Base-by-base conservation (phyloP, 2,888 invertebrate species). In the Andrena camellia region DNA sequence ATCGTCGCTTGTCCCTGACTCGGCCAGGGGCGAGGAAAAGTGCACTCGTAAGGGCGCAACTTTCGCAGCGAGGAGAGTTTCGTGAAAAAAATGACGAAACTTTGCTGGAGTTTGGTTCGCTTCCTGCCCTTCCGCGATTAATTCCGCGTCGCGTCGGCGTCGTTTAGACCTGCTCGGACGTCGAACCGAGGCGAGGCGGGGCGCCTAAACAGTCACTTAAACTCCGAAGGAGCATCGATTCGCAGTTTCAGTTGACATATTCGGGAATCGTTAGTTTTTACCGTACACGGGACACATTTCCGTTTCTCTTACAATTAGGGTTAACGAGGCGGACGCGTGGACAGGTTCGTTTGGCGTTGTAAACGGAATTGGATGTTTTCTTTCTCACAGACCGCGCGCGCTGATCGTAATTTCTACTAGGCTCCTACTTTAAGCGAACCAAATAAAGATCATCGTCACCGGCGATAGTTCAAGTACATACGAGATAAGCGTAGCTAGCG, bases 361-460 rank as follows among this genome's bases (percentile, higher is more conserved):
- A 35, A 52, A 68, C 20, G 31, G 50, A 77, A 73, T 75, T 66
- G 62, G 73, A 80, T 87, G 85, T 79, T 88, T 90, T 88, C 87
- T 23, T 90, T 82, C 84, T 83, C 80, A 82, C 64, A 35, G 5
- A 26, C n/a, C 31, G 26, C 26, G 63, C n/a, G 64, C 78, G 67
- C 80, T 68, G 62, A 67, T 79, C 78, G 66, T 74, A 72, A 79
- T 84, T 78, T 80, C 64, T 77, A 71, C 73, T 78, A 74, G 31
- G 64, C 75, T 78, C 83, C 83, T 86, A 86, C 67, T 84, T 83
- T 83, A 78, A 85, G 87, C 81, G 86, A 87, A 88, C 81, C 81
- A 74, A 86, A 84, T 72, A 81, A 80, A 74, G 60, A 73, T 86
- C 84, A 84, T 83, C 85, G 83, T 77, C 68, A 52, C 73, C 23